These are phyloP conservation scores for Gallinago jamesoni DNA, from an alignment of 2,113 vertebrate genomes.

Conservation along the genomic window DNA sequence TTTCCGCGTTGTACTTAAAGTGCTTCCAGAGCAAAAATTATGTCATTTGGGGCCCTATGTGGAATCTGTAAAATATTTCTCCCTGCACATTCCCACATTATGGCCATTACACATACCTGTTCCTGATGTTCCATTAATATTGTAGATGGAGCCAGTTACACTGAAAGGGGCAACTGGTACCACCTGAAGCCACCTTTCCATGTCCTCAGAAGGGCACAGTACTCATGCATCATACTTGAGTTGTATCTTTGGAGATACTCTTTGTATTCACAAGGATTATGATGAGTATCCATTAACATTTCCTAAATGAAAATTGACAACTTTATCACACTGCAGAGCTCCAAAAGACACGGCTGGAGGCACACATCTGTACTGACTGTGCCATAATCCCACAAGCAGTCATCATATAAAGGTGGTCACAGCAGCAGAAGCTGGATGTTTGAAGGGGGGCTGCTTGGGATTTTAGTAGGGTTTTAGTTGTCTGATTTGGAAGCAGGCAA, in stretches of 20 bases:
- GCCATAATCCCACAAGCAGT: not conserved
- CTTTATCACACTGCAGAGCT: not conserved
- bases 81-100: not conserved
- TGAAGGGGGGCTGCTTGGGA: not conserved
- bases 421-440: not conserved
- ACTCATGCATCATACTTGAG: not conserved
- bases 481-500: not conserved
- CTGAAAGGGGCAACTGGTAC: not conserved
- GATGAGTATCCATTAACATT: not conserved
- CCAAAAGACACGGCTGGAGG: not conserved
- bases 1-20: not conserved
- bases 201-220: not conserved
- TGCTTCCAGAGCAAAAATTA: not conserved
- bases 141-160: not conserved
- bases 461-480: not conserved
- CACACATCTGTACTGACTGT: not conserved
- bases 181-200: not conserved
- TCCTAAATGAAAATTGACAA: not conserved
- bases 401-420: not conserved
- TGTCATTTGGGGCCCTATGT: not conserved
- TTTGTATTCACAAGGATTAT: not conserved
- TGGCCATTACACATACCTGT: not conserved
- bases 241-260: not conserved
- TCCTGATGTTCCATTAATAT: not conserved
- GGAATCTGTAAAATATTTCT: not conserved